Base-by-base conservation (phyloP, 2,888 invertebrate genomes). In the Buathra laborator region DNA sequence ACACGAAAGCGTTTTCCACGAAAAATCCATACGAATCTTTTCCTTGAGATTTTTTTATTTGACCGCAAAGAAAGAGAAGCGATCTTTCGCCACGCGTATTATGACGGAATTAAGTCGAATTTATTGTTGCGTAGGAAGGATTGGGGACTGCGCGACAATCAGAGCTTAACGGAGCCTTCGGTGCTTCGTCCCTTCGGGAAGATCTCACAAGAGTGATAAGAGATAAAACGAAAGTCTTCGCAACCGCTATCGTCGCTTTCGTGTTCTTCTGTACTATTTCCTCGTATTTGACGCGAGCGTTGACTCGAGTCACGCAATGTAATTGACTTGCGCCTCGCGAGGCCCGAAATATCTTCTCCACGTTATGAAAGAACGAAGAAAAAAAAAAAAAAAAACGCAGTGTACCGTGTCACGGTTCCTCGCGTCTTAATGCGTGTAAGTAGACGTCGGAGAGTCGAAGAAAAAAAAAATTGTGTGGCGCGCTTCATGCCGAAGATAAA, bases 201-300 rank as follows among this genome's bases (percentile, higher is more conserved):
- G 84, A 84, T 84, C 81, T 29, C 37, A 72, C 46, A 64, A 81
- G 56, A 44, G 24, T 74, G 77, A 84, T 81, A 84, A 81, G 68
- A 53, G 44, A 68, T 81, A 68, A 84, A 62, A 81, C 76, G 32
- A 59, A 43, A 51, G 51, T 66, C 67, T 51, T 46, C 66, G 76
- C 48, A 51, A 66, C 53, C 70, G 66, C 51, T 32, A 70, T 32
- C 48, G 48, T 24, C 24, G 43, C 37, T 9, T 59, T 32, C 46
- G 19, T 10, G 14, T 59, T 48, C 29, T 46, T 72, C 37, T 59
- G 16, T 19, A n/a, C 43, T 43, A 12, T 14, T 53, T 51, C 19
- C 14, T 37, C 32, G 32, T 46, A 4, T 51, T 56, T 32, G 51
- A 9, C 72, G 43, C 37, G 44, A 67, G 6, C 62, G 62, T n/a